These are phyloP conservation scores for Ctenopoma multispine DNA, from an alignment of 2,797 vertebrate species.

Conservation along the genomic window DNA sequence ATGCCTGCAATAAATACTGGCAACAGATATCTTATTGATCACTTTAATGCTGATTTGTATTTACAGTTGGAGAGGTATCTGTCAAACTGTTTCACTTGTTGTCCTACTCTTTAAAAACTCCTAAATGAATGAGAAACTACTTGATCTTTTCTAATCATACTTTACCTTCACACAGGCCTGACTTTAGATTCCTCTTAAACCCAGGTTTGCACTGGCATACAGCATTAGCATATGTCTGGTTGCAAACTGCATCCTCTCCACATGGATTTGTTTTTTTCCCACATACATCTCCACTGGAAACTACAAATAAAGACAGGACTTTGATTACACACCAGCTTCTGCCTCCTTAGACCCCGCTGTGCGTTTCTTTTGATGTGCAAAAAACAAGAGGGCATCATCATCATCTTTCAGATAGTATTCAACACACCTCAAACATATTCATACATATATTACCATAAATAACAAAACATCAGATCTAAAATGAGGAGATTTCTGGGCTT, in stretches of 20 bases:
- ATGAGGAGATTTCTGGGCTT: conserved; percentile 24
- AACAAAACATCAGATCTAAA: conserved; percentile 62
- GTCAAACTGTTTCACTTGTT: neutral
- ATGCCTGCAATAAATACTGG: too few species aligned
- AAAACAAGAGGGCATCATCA: conserved; percentile 57
- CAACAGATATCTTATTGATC: too few species aligned
- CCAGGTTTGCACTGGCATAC: conserved; percentile 95
- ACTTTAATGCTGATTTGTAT: too few species aligned
- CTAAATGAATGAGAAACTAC: neutral
- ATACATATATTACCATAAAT: conserved; percentile 77
- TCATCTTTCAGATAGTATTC: conserved; percentile 39
- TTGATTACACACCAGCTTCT: conserved; percentile 64
- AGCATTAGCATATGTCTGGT: conserved; percentile 91
- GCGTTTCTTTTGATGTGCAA: conserved; percentile 72
- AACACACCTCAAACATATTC: conserved; percentile 54
- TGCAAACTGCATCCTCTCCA: conserved; percentile 95
- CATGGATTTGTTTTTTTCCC: conserved; percentile 93
- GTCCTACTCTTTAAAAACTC: neutral
- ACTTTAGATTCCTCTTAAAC: conserved; percentile 93
- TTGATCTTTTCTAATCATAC: neutral
- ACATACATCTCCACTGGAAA: conserved; percentile 90
- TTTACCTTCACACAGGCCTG: conserved; percentile 95
- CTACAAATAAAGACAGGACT: conserved; percentile 81
- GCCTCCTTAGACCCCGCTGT: conserved; percentile 65
- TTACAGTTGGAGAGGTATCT: too few species aligned